These are phyloP conservation scores for Cyclophora punctaria DNA, from an alignment of 2,888 invertebrate species.

Conservation along the genomic window DNA sequence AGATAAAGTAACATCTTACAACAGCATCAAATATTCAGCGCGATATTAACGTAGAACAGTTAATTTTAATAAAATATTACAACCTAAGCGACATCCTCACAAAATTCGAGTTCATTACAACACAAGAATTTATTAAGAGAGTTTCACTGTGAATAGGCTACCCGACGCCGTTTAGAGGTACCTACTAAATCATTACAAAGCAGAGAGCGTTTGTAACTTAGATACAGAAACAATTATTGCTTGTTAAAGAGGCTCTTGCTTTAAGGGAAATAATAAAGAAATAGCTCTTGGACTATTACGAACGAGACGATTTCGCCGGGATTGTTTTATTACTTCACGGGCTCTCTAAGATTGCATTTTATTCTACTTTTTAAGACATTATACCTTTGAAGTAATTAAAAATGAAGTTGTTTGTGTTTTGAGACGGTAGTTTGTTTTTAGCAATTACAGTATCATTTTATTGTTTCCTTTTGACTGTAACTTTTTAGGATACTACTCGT, in stretches of 20 bases:
- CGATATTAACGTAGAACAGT: no score
- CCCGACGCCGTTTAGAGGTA: no score
- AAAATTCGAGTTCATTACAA: not conserved
- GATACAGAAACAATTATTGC: constrained; percentile 51
- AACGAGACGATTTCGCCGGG: constrained; percentile 21
- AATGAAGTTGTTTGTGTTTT: constrained; percentile 6
- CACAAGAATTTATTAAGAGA: not conserved
- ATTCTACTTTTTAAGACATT: constrained; percentile 20
- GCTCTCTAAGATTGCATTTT: constrained; percentile 18
- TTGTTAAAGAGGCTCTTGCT: constrained; percentile 40
- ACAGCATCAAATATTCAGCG: no score
- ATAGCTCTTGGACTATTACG: constrained; percentile 22
- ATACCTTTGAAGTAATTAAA: constrained; percentile 8
- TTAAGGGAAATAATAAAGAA: constrained; percentile 43
- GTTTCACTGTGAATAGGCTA: not conserved
- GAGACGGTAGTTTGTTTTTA: constrained; percentile 5
- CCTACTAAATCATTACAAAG: constrained; percentile 26
- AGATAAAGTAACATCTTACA: no score
- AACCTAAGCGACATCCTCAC: no score
- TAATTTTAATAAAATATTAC: no score
- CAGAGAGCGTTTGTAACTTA: constrained; percentile 26
- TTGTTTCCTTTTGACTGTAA: no score
- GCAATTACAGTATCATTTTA: no score
- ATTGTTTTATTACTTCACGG: constrained; percentile 35
- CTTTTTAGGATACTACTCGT: no score